These are phyloP conservation scores for Elephas maximus DNA, from an alignment of 2,113 vertebrate genomes.

Conservation along the genomic window DNA sequence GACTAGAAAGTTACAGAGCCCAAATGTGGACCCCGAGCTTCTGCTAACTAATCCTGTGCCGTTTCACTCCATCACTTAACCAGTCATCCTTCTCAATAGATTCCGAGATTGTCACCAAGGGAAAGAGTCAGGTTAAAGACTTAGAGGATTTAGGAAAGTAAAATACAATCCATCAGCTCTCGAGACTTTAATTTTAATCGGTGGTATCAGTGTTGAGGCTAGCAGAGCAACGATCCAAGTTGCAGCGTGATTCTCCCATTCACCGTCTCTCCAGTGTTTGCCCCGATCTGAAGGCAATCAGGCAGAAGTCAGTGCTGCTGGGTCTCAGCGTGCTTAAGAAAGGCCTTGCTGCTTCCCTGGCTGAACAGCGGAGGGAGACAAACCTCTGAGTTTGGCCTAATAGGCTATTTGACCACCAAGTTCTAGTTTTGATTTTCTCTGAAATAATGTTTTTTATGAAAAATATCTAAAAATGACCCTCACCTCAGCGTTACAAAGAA, in stretches of 20 bases:
- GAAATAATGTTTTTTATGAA: constrained; percentile 81
- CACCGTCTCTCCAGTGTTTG: not conserved
- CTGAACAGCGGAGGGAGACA: constrained; percentile 89
- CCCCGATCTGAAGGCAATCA: not conserved
- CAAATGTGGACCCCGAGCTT: not conserved
- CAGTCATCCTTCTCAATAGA: not conserved
- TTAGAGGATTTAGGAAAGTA: constrained; percentile 17
- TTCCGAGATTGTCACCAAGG: not conserved
- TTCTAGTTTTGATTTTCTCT: constrained; percentile 73
- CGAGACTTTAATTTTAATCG: constrained; percentile 8
- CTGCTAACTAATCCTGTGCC: not conserved
- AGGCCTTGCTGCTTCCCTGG: not conserved
- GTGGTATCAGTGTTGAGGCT: not conserved
- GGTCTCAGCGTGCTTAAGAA: not conserved
- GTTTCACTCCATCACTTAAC: not conserved
- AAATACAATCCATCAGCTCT: not conserved
- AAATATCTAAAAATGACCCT: constrained; percentile 83
- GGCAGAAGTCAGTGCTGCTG: accelerated
- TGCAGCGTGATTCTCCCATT: not conserved
- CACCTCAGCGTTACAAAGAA: constrained; percentile 73
- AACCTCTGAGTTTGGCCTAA: constrained; percentile 78
- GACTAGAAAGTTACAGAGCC: not conserved
- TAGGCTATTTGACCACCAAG: constrained; percentile 56
- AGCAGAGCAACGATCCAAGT: not conserved
- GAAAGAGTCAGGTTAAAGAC: not conserved